Evolutionary conservation across 2,113 vertebrate species (phyloP).

Genomic region (Puntigrus tetrazona): DNA sequence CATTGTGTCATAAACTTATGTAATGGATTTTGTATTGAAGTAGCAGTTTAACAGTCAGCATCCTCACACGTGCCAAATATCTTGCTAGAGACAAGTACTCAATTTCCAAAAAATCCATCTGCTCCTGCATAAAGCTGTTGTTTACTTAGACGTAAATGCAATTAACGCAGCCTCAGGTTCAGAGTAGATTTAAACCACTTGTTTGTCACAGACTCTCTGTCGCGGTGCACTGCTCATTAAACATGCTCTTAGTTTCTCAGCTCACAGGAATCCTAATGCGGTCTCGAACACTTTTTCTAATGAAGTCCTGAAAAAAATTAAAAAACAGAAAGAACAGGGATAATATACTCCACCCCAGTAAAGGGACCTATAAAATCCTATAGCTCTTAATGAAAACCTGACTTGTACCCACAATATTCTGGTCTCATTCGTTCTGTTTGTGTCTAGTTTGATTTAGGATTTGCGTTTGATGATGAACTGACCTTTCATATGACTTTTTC

Average conservation of each 20-base stretch:
- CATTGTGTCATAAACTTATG: not conserved
- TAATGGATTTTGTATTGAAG: not conserved
- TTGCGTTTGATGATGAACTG: constrained; percentile 57
- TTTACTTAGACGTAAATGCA: constrained; percentile 16
- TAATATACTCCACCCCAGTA: constrained; percentile 70
- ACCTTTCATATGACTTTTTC: constrained; percentile 22
- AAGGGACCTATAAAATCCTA: constrained; percentile 65
- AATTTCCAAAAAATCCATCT: constrained; percentile 1
- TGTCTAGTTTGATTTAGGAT: constrained; percentile 45
- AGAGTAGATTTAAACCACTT: constrained; percentile 36
- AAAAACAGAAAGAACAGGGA: constrained; percentile 53
- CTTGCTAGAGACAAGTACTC: not conserved
- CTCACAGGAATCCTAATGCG: constrained; percentile 67
- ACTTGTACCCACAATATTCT: constrained; percentile 65
- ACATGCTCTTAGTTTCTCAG: constrained; percentile 57
- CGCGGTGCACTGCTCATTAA: constrained; percentile 59
- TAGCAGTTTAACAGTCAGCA: constrained; percentile 11
- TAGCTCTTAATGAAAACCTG: constrained; percentile 70
- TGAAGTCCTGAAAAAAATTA: constrained; percentile 66
- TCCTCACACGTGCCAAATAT: constrained; percentile 20
- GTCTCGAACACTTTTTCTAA: constrained; percentile 66
- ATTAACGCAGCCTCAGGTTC: constrained; percentile 30
- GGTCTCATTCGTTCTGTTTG: constrained; percentile 50
- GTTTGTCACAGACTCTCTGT: constrained; percentile 49
- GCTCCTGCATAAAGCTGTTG: not conserved